Evolutionary conservation across 2,888 invertebrate species (phyloP), one percentile per base, ranked within the genome.

Genomic region (Salpingus planirostris): DNA sequence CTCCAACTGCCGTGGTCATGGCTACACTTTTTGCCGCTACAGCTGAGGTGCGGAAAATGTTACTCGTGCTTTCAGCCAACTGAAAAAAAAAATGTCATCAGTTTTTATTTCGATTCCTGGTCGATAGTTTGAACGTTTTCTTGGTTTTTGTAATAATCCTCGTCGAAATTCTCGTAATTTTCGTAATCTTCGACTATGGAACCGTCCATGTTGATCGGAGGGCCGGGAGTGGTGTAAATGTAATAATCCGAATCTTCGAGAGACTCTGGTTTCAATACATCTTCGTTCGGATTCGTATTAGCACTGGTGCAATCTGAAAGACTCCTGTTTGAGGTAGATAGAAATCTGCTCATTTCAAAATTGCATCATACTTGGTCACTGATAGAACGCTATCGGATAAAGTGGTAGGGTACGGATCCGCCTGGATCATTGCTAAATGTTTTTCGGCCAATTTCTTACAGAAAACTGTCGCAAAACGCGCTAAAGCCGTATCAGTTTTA

Each of bases 401-500:
- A n/a, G n/a, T n/a, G n/a, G n/a, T n/a, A n/a, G n/a, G 18, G 8
- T 8, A 35, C 3, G 14, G 11, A 3, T 27, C 31, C 3, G 27
- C 23, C 8, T 23, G 8, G 6, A 35, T 13, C 5, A 35, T 5
- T 11, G 26, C 30, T 13, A 27, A 6, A 15, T 34, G 29, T 21
- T 29, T 30, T 12, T 22, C 27, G 11, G 18, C 13, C 30, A 35
- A 26, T 21, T 35, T 31, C 10, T 23, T 35, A 13, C 35, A 35
- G 7, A 31, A 7, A 10, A 27, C 27, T 13, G 35, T 30, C 2
- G 35, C 14, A 13, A 27, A 15, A 23, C 30, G 30, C 5, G 27
- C 11, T 3, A 35, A 4, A 3, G 13, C 11, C 1, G 35, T 30
- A 23, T 31, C 27, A 11, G 30, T 25, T 24, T 29, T 10, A n/a